phyloP scores from a whole-genome alignment of 2,113 vertebrate genomes.

The Daubentonia madagascariensis region DNA sequence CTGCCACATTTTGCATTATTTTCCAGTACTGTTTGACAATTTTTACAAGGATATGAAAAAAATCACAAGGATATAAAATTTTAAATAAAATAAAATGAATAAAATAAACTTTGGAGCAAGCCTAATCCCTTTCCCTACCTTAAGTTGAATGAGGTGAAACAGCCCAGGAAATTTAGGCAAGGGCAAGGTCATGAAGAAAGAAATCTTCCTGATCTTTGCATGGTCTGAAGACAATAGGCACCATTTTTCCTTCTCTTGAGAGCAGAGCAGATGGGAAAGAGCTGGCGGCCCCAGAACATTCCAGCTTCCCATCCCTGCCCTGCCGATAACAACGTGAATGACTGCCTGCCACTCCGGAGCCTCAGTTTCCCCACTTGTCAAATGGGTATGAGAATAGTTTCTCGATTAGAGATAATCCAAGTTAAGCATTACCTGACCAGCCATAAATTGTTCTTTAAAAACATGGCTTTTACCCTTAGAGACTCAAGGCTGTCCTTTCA shows the following conservation, averaged over 20 bases:
- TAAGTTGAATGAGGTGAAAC: background rate
- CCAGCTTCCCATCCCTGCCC: background rate
- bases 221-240: background rate
- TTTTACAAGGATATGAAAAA: background rate
- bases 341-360: background rate
- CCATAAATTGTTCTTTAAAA: slow-evolving; percentile 18
- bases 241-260: background rate
- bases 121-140: slow-evolving; percentile 3
- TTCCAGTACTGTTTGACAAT: background rate
- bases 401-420: background rate
- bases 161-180: background rate
- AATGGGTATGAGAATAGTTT: background rate
- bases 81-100: slow-evolving; percentile 20
- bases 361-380: background rate
- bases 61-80: background rate
- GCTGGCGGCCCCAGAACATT: background rate
- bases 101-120: background rate
- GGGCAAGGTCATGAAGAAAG: background rate
- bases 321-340: background rate
- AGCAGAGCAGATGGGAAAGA: background rate
- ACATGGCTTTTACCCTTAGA: background rate
- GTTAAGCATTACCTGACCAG: background rate
- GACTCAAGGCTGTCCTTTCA: background rate
- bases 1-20: background rate
- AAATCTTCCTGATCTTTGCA: background rate